Evolutionary conservation across 1,140 invertebrate species (phyloP).

Genomic region (Drepana arcuata): DNA sequence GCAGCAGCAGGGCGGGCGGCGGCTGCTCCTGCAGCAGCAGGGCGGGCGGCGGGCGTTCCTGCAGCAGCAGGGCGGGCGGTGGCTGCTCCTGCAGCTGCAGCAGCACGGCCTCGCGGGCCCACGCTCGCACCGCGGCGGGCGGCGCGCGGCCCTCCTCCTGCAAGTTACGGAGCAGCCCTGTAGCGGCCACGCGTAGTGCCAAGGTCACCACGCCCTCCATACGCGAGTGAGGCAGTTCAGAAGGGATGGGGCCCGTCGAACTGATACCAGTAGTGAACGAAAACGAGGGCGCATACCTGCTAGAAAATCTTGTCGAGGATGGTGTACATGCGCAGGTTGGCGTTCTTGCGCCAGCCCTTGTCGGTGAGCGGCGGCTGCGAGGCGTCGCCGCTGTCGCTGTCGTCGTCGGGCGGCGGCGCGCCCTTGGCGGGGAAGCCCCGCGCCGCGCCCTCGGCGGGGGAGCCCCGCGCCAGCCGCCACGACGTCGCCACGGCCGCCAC

Average conservation of each 20-base stretch:
- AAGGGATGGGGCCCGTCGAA: background rate
- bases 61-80: constrained; percentile 8
- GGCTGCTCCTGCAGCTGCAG: constrained; percentile 25
- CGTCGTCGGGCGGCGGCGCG: constrained; percentile 24
- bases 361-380: constrained; percentile 14
- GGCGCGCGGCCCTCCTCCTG: constrained; percentile 4
- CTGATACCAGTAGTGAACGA: background rate
- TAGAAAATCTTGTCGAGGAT: constrained; percentile 66
- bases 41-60: constrained; percentile 7
- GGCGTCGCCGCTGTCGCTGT: constrained; percentile 30
- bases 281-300: constrained; percentile 27
- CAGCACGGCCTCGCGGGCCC: constrained; percentile 43
- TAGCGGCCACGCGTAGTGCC: background rate
- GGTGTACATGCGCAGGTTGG: constrained; percentile 59
- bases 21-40: constrained; percentile 10
- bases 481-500: constrained; percentile 44
- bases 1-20: constrained; percentile 15
- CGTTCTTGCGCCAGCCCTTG: constrained; percentile 48
- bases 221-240: background rate
- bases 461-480: constrained; percentile 28
- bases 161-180: background rate
- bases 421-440: constrained; percentile 5
- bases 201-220: background rate
- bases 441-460: constrained; percentile 1
- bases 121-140: constrained; percentile 19